Percentiles rank a stretch among this genome's conserved stretches.
Conservation (phyloP, 1,140 invertebrate genomes). For the Solenopsis fugax region DNA sequence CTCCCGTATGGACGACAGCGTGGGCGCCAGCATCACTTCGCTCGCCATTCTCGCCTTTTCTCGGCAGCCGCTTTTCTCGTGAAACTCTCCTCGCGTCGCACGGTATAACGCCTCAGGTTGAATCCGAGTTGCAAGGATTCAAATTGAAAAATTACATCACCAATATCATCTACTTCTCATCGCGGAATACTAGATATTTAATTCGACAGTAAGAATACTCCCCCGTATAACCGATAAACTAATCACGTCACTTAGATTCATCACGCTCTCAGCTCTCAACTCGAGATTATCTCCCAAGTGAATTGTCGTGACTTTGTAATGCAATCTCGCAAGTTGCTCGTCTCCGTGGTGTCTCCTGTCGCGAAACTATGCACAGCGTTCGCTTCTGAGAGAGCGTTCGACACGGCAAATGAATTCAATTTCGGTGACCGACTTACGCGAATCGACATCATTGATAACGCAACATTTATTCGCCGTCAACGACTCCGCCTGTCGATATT, state of each 20-base stretch:
- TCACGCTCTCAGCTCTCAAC: not conserved
- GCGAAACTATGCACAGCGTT: constrained; percentile 1
- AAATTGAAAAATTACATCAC: not conserved
- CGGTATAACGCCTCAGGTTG: too few species aligned
- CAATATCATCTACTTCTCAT: not conserved
- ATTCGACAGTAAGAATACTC: not conserved
- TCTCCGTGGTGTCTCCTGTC: not conserved
- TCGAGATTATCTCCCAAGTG: not conserved
- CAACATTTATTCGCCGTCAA: constrained; percentile 12
- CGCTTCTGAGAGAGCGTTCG: constrained; percentile 36
- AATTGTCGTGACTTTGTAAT: not conserved
- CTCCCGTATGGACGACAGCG: constrained; percentile 82
- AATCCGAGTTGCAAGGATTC: not conserved
- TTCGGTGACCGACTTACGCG: constrained; percentile 36
- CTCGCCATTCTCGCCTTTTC: constrained; percentile 74
- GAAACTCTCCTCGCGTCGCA: not conserved
- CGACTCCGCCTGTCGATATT: not conserved
- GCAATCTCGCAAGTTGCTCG: not conserved
- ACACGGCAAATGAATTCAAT: constrained; percentile 16
- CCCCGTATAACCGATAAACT: not conserved
- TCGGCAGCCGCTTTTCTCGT: not conserved
- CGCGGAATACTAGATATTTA: not conserved
- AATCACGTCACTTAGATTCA: not conserved
- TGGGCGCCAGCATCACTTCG: constrained; percentile 83
- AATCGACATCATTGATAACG: not conserved